Evolutionary conservation across 2,797 vertebrate species (phyloP).

Genomic region (Melanotaenia parkinsoni): DNA sequence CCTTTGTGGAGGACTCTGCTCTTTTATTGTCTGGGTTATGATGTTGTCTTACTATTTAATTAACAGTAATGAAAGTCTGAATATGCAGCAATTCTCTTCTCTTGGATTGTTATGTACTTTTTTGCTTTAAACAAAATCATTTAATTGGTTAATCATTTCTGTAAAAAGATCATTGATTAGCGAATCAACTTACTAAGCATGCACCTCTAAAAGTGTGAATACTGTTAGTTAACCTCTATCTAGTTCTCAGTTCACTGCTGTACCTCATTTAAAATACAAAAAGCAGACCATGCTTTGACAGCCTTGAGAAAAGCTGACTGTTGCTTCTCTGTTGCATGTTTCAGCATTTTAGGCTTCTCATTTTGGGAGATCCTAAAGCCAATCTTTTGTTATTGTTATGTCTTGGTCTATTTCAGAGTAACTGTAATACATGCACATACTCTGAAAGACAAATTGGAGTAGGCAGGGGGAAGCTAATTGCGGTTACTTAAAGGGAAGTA

Average conservation of each 20-base stretch:
- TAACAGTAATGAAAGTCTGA: background rate
- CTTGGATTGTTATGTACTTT: background rate
- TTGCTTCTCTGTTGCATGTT: constrained; percentile 6
- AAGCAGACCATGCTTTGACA: constrained; percentile 14
- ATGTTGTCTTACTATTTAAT: background rate
- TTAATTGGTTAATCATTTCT: background rate
- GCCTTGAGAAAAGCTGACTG: constrained; percentile 8
- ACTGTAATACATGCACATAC: constrained; percentile 18
- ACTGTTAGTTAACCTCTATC: constrained; percentile 5
- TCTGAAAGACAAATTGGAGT: constrained; percentile 28
- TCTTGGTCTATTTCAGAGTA: constrained; percentile 38
- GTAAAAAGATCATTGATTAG: constrained; percentile 1
- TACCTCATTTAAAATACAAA: constrained; percentile 1
- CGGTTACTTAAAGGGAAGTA: constrained; percentile 34
- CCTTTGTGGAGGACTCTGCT: background rate
- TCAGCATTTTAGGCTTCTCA: constrained; percentile 35
- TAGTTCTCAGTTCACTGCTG: background rate
- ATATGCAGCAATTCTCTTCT: background rate
- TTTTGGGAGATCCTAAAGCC: constrained; percentile 42
- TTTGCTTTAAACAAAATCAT: background rate
- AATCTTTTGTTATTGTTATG: constrained; percentile 34
- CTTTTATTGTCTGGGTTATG: background rate
- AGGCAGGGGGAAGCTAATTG: constrained; percentile 41
- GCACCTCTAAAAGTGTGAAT: background rate
- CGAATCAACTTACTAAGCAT: background rate